Evolutionary conservation across 2,888 invertebrate genomes (phyloP), one percentile per base, ranked within the genome.

Genomic region (Spodoptera littoralis): DNA sequence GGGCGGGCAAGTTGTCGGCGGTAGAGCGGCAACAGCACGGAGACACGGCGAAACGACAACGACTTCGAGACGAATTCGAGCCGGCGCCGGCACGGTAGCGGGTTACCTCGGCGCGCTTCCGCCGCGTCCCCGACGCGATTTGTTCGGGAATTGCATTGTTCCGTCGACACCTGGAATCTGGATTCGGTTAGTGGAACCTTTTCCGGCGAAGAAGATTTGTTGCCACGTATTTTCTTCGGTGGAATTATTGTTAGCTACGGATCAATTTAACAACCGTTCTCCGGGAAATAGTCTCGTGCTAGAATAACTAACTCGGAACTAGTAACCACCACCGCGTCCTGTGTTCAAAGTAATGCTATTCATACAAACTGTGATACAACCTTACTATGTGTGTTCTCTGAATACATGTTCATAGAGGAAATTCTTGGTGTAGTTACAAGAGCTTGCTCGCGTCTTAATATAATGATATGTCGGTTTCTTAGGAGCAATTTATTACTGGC

Each of bases 71-170:
- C 65, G 72, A 41, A 12, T 56, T 11, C 45, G 60, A 18, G 18
- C 9, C 46, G 67, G 42, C 59, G 30, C 13, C 51, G 50, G 27
- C 13, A 8, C 46, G 47, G 41, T 1, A n/a, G 46, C 58, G 54
- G 51, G 51, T 49, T 57, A 49, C 47, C 49, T 56, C 57, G 60
- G 45, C 64, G 64, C 58, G 63, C 60, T 63, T 56, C 70, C 73
- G 54, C 55, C 65, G 70, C 74, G 73, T 70, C 77, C 82, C 80
- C 78, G 84, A 84, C 81, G 83, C 91, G 85, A 92, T 92, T 93
- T 91, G 89, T 91, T 89, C 86, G 77, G 77, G 88, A 89, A 92
- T 93, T 92, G 91, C 90, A 91, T 92, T 92, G 90, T 92, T 87
- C 87, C 86, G 84, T 76, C 84, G 87, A 86, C 92, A 92, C 90